phyloP scores from a whole-genome alignment of 2,888 invertebrate species.

The Pseudanteris insignis region DNA sequence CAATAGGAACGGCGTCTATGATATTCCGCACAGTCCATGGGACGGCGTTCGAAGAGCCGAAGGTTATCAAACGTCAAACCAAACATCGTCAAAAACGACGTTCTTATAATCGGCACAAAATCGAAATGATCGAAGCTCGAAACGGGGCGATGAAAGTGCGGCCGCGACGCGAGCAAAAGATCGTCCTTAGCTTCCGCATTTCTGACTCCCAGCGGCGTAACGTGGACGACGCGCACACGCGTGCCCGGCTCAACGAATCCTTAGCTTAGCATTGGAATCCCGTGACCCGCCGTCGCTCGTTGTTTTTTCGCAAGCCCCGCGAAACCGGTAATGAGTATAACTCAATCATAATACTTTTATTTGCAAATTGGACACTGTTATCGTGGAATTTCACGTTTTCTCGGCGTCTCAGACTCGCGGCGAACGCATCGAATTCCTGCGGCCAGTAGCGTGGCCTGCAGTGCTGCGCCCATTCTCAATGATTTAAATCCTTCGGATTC shows the following conservation, averaged over 20 bases:
- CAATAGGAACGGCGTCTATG: no score
- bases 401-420: constrained; percentile 38
- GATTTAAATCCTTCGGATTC: constrained; percentile 43
- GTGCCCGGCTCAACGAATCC: constrained; percentile 9
- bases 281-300: background rate
- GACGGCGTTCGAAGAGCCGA: no score
- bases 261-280: background rate
- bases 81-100: no score
- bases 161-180: constrained; percentile 17
- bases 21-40: no score
- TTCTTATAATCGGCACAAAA: no score
- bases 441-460: constrained; percentile 40
- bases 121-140: constrained; percentile 13
- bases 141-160: constrained; percentile 25
- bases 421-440: constrained; percentile 45
- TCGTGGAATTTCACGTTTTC: constrained; percentile 34
- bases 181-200: constrained; percentile 29
- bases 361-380: constrained; percentile 27
- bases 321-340: constrained; percentile 20
- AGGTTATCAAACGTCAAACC: no score
- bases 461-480: constrained; percentile 44
- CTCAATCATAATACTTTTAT: constrained; percentile 29
- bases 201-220: constrained; percentile 6
- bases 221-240: constrained; percentile 6
- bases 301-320: background rate